Evolutionary conservation across 1,140 invertebrate genomes (phyloP), one percentile per base, ranked within the genome.

Genomic region (Archivesica marissinica): DNA sequence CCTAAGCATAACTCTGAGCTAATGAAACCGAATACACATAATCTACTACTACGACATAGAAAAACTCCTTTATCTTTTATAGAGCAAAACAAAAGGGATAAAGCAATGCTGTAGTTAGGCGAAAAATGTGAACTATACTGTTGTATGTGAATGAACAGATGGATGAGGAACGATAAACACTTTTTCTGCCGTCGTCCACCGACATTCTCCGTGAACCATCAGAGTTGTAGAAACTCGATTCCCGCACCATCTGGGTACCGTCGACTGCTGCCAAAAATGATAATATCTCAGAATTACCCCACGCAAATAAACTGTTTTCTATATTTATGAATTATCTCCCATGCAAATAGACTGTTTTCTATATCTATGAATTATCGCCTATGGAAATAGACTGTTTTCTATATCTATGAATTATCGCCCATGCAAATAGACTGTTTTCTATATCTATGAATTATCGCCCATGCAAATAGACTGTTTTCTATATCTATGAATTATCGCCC

Each of bases 141-240:
- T 83, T 83, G 75, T 83, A 61, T 75, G 80, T 83, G 80, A 83
- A 72, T 54, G 70, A 83, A 44, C 68, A 83, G 66, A 75, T 52
- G 38, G 80, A 61, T 28, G 68, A 74, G 66, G 80, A 83, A 83
- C 80, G 70, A 83, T 83, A 83, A 44, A 72, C 54, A 85, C 82
- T 85, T 85, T 85, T 85, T 85, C 82, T 85, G 59, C 59, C 64
- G 59, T 85, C 82, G 41, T 85, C 82, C 39, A 68, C 41, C 2
- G 72, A 76, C 74, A 77, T 75, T 59, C 80, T 28, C 38, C 82
- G 25, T 38, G 72, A 64, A 30, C 82, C 82, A 35, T 85, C 82
- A 38, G 72, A 35, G 47, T 85, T 85, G 82, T 38, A 85, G 64
- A 85, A 85, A 72, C 82, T 85, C 25, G 82, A 85, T 38, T 85